A percentile compares a stretch with the other conserved stretches of the same genome.
Conservation (phyloP, 2,888 invertebrate species). For the Synanthedon andrenaeformis region DNA sequence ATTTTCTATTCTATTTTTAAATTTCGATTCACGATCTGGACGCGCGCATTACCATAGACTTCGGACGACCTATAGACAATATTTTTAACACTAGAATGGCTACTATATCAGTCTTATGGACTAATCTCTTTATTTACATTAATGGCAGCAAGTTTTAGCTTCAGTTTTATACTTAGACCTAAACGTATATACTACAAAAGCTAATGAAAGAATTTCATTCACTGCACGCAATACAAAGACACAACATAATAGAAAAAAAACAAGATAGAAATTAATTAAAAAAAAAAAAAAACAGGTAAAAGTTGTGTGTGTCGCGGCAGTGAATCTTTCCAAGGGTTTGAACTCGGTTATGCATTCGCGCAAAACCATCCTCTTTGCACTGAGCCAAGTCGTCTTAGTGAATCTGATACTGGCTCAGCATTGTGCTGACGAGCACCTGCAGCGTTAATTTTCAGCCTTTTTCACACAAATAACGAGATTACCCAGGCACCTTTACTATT, state of each 20-base stretch:
- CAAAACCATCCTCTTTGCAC: too few species aligned
- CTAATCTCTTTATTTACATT: conserved; percentile 44
- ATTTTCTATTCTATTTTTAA: not conserved
- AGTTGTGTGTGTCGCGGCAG: too few species aligned
- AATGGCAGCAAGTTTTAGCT: conserved; percentile 63
- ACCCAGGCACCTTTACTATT: too few species aligned
- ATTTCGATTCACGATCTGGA: conserved; percentile 28
- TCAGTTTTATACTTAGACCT: conserved; percentile 16
- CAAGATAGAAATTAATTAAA: too few species aligned
- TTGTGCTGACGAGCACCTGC: too few species aligned
- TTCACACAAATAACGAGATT: not conserved
- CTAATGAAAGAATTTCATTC: not conserved
- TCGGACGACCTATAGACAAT: conserved; percentile 33
- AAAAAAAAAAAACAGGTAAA: too few species aligned
- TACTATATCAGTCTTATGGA: conserved; percentile 36
- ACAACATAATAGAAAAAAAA: too few species aligned
- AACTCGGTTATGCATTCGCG: too few species aligned
- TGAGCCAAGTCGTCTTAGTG: too few species aligned
- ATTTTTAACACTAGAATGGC: conserved; percentile 15
- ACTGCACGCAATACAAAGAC: too few species aligned
- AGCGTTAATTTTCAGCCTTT: not conserved
- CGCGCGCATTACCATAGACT: conserved; percentile 38
- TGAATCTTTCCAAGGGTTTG: too few species aligned
- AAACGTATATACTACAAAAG: not conserved
- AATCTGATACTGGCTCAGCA: too few species aligned